phyloP scores from a whole-genome alignment of 2,888 invertebrate species.

The Chouioia cunea region DNA sequence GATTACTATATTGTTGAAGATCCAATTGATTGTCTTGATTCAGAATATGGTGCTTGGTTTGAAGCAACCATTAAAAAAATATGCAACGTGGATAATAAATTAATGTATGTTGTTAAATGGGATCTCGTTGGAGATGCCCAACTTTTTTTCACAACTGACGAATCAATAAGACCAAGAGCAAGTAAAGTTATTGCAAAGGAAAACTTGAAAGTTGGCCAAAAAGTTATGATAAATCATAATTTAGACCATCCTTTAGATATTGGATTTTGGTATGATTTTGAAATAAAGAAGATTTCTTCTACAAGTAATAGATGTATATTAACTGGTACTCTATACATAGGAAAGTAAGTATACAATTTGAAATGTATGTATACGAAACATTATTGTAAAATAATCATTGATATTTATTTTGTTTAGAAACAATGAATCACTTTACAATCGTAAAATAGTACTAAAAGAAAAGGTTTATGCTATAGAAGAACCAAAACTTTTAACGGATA shows the following conservation, averaged over 20 bases:
- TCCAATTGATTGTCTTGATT: slow-evolving; percentile 76
- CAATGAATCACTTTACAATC: slow-evolving; percentile 70
- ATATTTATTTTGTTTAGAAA: slow-evolving; percentile 13
- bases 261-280: slow-evolving; percentile 81
- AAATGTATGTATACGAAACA: not conserved
- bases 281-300: slow-evolving; percentile 67
- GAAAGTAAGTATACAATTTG: slow-evolving; percentile 58
- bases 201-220: slow-evolving; percentile 73
- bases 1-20: slow-evolving; percentile 74
- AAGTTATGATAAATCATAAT: slow-evolving; percentile 82
- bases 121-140: slow-evolving; percentile 62
- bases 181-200: slow-evolving; percentile 70
- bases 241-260: slow-evolving; percentile 75
- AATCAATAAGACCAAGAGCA: slow-evolving; percentile 79
- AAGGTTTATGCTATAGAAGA: slow-evolving; percentile 78
- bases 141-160: slow-evolving; percentile 65
- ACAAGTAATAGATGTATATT: slow-evolving; percentile 66
- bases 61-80: slow-evolving; percentile 76
- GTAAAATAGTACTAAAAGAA: slow-evolving; percentile 66
- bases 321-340: slow-evolving; percentile 74
- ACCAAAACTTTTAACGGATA: slow-evolving; percentile 68
- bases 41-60: slow-evolving; percentile 78
- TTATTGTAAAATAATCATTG: not conserved
- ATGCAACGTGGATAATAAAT: slow-evolving; percentile 55
- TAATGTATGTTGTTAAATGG: slow-evolving; percentile 57